A percentile compares a stretch with the other conserved stretches of the same genome.
These are phyloP conservation scores for Polypterus senegalus DNA, from an alignment of 2,113 vertebrate genomes.

Conservation along the genomic window DNA sequence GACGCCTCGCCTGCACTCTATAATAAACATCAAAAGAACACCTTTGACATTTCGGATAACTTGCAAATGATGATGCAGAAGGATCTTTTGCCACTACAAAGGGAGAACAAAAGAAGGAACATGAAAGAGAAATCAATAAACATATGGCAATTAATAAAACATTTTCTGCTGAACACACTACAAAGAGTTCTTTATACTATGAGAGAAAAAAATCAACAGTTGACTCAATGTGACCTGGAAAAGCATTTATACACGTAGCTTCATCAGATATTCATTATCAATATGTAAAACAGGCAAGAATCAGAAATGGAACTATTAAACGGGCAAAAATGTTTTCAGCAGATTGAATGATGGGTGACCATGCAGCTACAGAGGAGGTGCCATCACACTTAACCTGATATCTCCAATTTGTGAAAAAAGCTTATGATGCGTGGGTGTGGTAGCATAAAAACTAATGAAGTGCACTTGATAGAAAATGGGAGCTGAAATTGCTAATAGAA, in stretches of 20 bases:
- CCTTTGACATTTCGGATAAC: conserved; percentile 95
- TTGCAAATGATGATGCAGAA: conserved; percentile 94
- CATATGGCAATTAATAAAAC: conserved; percentile 99
- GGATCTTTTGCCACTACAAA: conserved; percentile 99
- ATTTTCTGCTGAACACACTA: conserved; percentile 89
- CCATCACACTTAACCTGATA: too few species aligned
- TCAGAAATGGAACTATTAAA: conserved; percentile 7
- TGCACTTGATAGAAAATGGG: too few species aligned
- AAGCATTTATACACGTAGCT: conserved; percentile 54
- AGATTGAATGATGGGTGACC: too few species aligned
- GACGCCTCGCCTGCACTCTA: conserved; percentile 74
- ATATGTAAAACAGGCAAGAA: conserved; percentile 16
- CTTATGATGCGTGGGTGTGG: too few species aligned
- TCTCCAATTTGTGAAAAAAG: too few species aligned
- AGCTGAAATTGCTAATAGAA: too few species aligned
- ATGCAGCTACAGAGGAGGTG: too few species aligned
- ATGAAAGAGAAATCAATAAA: conserved; percentile 99
- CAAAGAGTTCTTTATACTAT: conserved; percentile 80
- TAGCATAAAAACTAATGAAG: too few species aligned
- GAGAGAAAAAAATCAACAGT: conserved; percentile 69
- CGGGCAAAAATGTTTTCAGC: too few species aligned
- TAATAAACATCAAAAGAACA: conserved; percentile 96
- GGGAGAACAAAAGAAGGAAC: conserved; percentile 98
- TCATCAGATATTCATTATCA: conserved; percentile 55
- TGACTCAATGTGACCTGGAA: conserved; percentile 68